Evolutionary conservation across 2,797 vertebrate genomes (phyloP).

Genomic region (Darevskia mixta): DNA sequence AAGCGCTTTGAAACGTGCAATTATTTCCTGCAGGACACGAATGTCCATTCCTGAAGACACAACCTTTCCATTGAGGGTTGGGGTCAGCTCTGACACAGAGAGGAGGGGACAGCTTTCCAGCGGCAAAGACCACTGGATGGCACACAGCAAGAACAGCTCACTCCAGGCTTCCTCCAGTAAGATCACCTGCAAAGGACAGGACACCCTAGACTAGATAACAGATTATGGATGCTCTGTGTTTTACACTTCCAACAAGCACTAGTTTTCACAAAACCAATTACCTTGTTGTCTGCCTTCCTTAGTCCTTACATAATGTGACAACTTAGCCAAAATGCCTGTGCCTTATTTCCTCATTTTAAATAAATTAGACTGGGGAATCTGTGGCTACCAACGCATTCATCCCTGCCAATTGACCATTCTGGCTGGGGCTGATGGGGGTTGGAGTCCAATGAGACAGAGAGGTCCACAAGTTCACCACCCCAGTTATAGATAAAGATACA

Average conservation of each 20-base stretch:
- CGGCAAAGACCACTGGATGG: constrained; percentile 95
- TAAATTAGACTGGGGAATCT: not conserved
- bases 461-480: too few relatives aligned
- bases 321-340: not conserved
- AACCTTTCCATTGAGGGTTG: constrained; percentile 84
- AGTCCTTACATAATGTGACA: not conserved
- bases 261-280: not conserved
- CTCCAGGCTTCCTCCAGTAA: constrained; percentile 96
- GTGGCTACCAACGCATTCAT: not conserved
- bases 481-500: not conserved
- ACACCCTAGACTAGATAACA: not conserved
- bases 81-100: constrained; percentile 85
- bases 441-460: not conserved
- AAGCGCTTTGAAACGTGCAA: constrained; percentile 88
- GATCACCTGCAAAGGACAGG: constrained; percentile 85
- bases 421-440: not conserved
- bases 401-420: too few relatives aligned
- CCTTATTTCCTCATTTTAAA: not conserved
- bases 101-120: constrained; percentile 94
- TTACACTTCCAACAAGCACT: not conserved
- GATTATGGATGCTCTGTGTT: not conserved
- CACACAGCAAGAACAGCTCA: constrained; percentile 94
- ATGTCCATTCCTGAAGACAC: constrained; percentile 84
- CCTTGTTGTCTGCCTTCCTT: not conserved
- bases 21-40: constrained; percentile 88